phyloP scores from a whole-genome alignment of 2,888 invertebrate genomes.

The Sphaeridia pumilis region DNA sequence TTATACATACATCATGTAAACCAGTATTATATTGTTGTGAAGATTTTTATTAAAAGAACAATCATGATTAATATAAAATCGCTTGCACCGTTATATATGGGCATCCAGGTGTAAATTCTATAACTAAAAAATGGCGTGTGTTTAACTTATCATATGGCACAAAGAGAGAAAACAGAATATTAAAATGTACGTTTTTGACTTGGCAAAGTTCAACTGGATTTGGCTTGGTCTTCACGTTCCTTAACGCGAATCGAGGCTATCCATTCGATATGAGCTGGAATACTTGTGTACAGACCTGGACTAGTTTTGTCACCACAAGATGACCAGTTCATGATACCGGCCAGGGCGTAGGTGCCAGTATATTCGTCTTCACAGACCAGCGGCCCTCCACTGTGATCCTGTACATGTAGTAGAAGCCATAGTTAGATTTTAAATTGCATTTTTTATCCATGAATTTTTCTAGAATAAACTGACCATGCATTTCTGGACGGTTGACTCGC shows the following conservation, averaged over 20 bases:
- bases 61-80: not conserved
- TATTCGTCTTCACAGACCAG: slow-evolving; percentile 9
- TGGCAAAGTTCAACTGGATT: too few relatives aligned
- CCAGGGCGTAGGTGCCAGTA: slow-evolving; percentile 9
- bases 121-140: too few relatives aligned
- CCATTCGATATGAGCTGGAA: slow-evolving; percentile 10
- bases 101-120: not conserved
- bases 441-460: not conserved
- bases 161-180: too few relatives aligned
- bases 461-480: slow-evolving; percentile 7
- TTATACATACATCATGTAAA: slow-evolving; percentile 10
- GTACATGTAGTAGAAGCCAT: not conserved
- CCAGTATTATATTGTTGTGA: slow-evolving; percentile 8
- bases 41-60: not conserved
- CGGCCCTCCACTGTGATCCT: slow-evolving; percentile 10
- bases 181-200: too few relatives aligned
- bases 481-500: not conserved
- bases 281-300: not conserved
- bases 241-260: not conserved
- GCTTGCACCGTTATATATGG: not conserved
- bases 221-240: not conserved
- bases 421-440: not conserved
- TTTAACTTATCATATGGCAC: too few relatives aligned
- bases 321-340: slow-evolving; percentile 8
- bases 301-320: not conserved